Evolutionary conservation across 1,140 invertebrate genomes (phyloP).

Genomic region (Belonocnema kinseyi): DNA sequence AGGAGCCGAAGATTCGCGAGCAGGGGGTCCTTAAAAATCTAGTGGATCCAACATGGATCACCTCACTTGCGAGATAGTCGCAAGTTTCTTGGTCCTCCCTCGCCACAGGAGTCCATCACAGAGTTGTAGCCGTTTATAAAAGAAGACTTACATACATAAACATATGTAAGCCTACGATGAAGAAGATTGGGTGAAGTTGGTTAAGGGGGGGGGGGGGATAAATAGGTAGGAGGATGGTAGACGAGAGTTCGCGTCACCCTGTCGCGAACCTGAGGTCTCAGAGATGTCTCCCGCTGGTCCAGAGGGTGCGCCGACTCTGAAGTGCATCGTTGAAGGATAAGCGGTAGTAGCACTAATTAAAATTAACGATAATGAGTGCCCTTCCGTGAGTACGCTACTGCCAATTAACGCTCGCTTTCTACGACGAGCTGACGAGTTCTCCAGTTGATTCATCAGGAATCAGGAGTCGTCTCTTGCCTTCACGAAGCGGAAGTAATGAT

Average conservation of each 20-base stretch:
- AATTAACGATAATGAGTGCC: constrained; percentile 65
- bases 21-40: constrained; percentile 49
- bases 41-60: constrained; percentile 27
- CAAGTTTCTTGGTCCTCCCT: constrained; percentile 40
- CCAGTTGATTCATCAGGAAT: background rate
- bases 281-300: constrained; percentile 53
- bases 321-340: constrained; percentile 34
- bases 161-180: background rate
- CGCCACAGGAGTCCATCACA: constrained; percentile 46
- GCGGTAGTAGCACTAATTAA: constrained; percentile 64
- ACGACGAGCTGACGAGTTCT: constrained; percentile 34
- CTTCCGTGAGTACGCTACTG: constrained; percentile 60
- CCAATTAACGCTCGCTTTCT: constrained; percentile 60
- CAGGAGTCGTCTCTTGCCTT: background rate
- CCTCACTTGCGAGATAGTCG: constrained; percentile 26
- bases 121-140: constrained; percentile 58
- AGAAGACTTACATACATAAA: constrained; percentile 36
- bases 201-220: background rate
- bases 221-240: constrained; percentile 6
- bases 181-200: no score
- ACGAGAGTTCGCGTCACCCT: constrained; percentile 37
- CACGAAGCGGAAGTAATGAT: background rate
- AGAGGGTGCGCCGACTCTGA: constrained; percentile 42
- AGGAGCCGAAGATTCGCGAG: constrained; percentile 47
- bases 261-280: constrained; percentile 44